Evolutionary conservation across 1,140 invertebrate genomes (phyloP).

Genomic region (Ceratina japonica): DNA sequence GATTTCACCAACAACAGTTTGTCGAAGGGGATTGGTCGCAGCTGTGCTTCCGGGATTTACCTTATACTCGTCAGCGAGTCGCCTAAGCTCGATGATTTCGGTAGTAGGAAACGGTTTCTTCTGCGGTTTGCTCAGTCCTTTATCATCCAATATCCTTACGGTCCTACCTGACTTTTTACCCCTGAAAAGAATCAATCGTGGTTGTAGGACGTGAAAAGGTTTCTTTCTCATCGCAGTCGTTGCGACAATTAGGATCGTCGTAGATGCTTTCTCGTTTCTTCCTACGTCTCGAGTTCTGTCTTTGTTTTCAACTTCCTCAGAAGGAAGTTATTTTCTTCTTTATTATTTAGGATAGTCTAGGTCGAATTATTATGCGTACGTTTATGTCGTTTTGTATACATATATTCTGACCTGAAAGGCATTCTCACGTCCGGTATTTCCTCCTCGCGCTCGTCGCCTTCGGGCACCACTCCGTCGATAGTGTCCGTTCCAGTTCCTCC

Average conservation of each 20-base stretch:
- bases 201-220: constrained; percentile 28
- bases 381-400: constrained; percentile 8
- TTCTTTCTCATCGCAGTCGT: constrained; percentile 10
- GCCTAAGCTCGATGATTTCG: constrained; percentile 89
- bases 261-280: constrained; percentile 54
- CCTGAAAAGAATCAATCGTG: constrained; percentile 72
- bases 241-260: constrained; percentile 70
- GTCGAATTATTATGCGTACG: not conserved
- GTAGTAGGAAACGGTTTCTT: constrained; percentile 72
- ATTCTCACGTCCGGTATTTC: constrained; percentile 70
- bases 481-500: constrained; percentile 83
- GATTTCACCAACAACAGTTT: no score
- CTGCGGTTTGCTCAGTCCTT: constrained; percentile 65
- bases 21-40: not conserved
- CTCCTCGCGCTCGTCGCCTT: constrained; percentile 80
- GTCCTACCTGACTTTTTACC: constrained; percentile 73
- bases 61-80: constrained; percentile 95
- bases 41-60: constrained; percentile 77
- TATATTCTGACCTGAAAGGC: constrained; percentile 76
- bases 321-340: no score
- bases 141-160: constrained; percentile 72
- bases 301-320: no score
- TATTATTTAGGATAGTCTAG: not conserved
- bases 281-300: not conserved
- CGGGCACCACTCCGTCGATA: constrained; percentile 80